Base-by-base conservation (phyloP, 2,888 invertebrate genomes). In the Mellilla xanthometata region DNA sequence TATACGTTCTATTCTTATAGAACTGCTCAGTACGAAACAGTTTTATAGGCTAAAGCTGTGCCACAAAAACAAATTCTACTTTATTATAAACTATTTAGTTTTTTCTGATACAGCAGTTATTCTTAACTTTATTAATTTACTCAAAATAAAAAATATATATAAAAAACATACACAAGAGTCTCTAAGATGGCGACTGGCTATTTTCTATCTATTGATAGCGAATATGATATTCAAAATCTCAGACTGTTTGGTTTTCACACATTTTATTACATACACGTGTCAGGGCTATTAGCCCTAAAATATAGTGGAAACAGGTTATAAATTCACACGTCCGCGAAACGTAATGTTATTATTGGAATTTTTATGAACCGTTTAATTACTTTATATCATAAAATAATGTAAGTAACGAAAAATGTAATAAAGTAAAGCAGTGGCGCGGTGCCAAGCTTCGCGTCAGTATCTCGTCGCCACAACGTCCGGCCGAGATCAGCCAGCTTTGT, bases 391-490 rank as follows among this genome's bases (percentile, higher is more conserved):
- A 65, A 68, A 71, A 70, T 19, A 65, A 65, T 63, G 68, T 71
- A 65, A 60, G 57, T 63, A 58, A 57, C 61, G 65, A 75, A 75
- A 79, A 79, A 80, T 72, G 76, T 70, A 73, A 67, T 71, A 72
- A 76, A 72, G 71, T 73, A 69, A 67, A 68, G 53, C 13, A 65
- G 56, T 80, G 86, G 86, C 82, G 58, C 54, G 34, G 39, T 57
- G 85, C 87, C 87, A 86, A 81, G 56, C 60, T 72, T 58, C 69
- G 69, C 69, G 68, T 66, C 74, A 67, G 67, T 75, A 76, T 85
- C 84, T 81, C 76, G 68, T 80, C 77, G 74, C 71, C 67, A 60
- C 69, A 62, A 54, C 60, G 72, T 71, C 66, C 71, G 68, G 51
- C 22, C 33, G 42, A 12, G 27, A 19, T 54, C 44, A 40, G 55